Evolutionary conservation across 2,797 vertebrate genomes (phyloP).

Genomic region (Acanthurus lineatus): DNA sequence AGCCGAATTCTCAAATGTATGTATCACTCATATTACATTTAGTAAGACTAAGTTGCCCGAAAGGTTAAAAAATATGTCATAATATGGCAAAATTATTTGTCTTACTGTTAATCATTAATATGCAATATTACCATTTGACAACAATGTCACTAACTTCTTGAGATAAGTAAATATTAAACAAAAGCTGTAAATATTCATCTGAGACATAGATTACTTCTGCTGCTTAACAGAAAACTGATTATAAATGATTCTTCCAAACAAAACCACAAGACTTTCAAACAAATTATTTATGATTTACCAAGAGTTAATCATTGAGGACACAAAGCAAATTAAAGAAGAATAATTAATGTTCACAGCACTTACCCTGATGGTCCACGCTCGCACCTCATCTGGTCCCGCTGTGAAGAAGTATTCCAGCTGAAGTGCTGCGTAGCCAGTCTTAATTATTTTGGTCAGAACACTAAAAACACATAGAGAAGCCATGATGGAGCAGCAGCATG

Average conservation of each 20-base stretch:
- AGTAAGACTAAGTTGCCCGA: too few species aligned
- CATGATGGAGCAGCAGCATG: not conserved
- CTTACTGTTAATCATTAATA: not conserved
- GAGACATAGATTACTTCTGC: too few species aligned
- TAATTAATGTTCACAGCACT: conserved; percentile 37
- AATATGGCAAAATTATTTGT: too few species aligned
- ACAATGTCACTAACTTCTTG: not conserved
- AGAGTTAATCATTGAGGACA: not conserved
- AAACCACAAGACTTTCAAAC: not conserved
- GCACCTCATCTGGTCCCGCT: conserved; percentile 98
- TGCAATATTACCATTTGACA: not conserved
- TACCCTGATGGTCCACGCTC: conserved; percentile 96
- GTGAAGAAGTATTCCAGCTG: conserved; percentile 99
- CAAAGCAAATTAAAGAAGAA: not conserved
- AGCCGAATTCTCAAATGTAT: not conserved
- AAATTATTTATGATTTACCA: not conserved
- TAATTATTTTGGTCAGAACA: conserved; percentile 98
- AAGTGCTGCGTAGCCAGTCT: conserved; percentile 94
- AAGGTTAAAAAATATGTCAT: too few species aligned
- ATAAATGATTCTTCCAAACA: not conserved
- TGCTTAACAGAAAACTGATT: too few species aligned
- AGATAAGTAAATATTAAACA: not conserved
- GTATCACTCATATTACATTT: not conserved
- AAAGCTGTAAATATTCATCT: not conserved
- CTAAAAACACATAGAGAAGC: conserved; percentile 73